phyloP scores from a whole-genome alignment of 2,888 invertebrate species.

The Polydrusus cervinus region DNA sequence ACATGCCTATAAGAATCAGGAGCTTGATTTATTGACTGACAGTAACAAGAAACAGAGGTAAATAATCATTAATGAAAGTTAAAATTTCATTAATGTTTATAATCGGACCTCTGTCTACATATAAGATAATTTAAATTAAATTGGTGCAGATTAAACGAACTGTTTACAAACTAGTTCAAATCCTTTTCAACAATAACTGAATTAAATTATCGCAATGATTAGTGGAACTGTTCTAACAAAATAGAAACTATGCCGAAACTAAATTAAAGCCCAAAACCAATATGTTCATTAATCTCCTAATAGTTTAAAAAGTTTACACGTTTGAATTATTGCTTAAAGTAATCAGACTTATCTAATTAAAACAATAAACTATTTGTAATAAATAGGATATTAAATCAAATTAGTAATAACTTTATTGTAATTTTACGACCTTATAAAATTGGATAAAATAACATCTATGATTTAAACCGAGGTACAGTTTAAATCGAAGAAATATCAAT shows the following conservation, averaged over 20 bases:
- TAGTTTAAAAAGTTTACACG: not conserved
- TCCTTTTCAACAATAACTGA: not conserved
- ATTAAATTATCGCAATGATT: not conserved
- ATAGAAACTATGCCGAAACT: not conserved
- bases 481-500: too few species aligned
- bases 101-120: too few species aligned
- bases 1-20: too few species aligned
- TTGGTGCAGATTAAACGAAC: not conserved
- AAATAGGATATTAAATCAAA: too few species aligned
- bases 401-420: too few species aligned
- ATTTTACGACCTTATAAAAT: too few species aligned
- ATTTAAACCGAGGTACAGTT: too few species aligned
- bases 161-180: conserved; percentile 1
- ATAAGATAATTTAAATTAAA: not conserved
- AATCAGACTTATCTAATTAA: not conserved
- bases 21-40: too few species aligned
- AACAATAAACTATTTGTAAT: not conserved
- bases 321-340: not conserved
- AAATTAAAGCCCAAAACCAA: not conserved
- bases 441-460: too few species aligned
- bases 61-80: too few species aligned
- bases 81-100: too few species aligned
- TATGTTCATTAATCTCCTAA: not conserved
- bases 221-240: not conserved
- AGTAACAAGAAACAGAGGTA: too few species aligned